Evolutionary conservation across 2,797 vertebrate genomes (phyloP).

Genomic region (Ceyx erithaca): DNA sequence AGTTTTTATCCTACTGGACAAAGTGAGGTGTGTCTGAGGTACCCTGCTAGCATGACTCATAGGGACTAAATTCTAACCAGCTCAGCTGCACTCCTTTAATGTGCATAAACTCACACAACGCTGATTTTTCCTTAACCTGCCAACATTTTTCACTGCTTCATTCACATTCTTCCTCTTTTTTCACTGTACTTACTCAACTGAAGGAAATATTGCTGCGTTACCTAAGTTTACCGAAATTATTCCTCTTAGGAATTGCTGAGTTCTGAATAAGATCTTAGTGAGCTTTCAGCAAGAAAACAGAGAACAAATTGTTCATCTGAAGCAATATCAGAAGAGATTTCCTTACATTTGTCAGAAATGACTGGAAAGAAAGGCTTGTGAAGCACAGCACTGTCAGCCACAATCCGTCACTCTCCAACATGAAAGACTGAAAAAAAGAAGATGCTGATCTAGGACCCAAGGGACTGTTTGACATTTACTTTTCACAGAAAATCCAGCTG

Average conservation of each 20-base stretch:
- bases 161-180: not conserved
- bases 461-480: not conserved
- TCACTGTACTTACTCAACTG: not conserved
- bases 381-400: not conserved
- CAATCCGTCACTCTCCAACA: not conserved
- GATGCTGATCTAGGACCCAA: not conserved
- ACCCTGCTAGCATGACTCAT: not conserved
- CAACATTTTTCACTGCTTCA: not conserved
- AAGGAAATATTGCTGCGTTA: not conserved
- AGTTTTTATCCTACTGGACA: not conserved
- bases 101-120: not conserved
- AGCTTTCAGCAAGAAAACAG: not conserved
- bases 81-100: not conserved
- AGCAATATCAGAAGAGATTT: not conserved
- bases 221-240: not conserved
- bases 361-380: not conserved
- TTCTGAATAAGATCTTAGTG: not conserved
- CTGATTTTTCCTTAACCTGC: not conserved
- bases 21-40: not conserved
- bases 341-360: not conserved
- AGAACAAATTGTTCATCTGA: not conserved
- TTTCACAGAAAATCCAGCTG: constrained; percentile 19
- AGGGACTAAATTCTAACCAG: not conserved
- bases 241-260: not conserved
- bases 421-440: constrained; percentile 3